Percentiles rank a stretch among this genome's conserved stretches.
Evolutionary conservation across 2,797 vertebrate species (phyloP).

Genomic region (Scolopax rusticola): DNA sequence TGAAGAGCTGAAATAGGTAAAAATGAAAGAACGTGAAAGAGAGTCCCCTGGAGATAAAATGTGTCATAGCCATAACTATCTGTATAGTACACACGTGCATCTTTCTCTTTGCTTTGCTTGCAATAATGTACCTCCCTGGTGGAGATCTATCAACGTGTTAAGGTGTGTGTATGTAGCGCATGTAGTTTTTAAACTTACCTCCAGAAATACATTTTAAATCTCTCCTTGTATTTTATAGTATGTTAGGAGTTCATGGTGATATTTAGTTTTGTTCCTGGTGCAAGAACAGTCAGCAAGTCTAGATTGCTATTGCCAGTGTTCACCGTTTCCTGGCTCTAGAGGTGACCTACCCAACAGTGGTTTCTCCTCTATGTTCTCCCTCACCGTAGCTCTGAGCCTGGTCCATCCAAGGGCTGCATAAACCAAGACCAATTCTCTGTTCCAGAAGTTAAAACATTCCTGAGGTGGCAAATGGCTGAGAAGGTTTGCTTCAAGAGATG

Average conservation of each 20-base stretch:
- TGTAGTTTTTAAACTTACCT: background rate
- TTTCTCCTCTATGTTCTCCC: background rate
- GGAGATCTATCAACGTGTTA: no score
- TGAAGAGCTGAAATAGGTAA: background rate
- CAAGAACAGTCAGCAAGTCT: background rate
- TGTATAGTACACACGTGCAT: no score
- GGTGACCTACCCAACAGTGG: background rate
- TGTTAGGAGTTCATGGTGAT: background rate
- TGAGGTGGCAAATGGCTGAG: background rate
- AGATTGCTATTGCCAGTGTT: background rate
- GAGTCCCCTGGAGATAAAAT: no score
- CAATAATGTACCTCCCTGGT: no score
- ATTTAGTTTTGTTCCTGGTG: background rate
- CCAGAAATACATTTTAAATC: background rate
- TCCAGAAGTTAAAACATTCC: background rate
- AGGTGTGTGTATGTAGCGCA: background rate
- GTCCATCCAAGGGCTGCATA: background rate
- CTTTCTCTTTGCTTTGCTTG: background rate
- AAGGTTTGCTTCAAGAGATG: background rate
- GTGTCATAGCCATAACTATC: no score
- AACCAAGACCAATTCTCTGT: background rate
- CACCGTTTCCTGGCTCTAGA: background rate
- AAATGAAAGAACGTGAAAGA: background rate
- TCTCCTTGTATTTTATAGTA: fast-evolving
- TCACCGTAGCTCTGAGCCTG: background rate